Conservation (phyloP, 1,140 invertebrate species). For the Leptoteleia sp. region DNA sequence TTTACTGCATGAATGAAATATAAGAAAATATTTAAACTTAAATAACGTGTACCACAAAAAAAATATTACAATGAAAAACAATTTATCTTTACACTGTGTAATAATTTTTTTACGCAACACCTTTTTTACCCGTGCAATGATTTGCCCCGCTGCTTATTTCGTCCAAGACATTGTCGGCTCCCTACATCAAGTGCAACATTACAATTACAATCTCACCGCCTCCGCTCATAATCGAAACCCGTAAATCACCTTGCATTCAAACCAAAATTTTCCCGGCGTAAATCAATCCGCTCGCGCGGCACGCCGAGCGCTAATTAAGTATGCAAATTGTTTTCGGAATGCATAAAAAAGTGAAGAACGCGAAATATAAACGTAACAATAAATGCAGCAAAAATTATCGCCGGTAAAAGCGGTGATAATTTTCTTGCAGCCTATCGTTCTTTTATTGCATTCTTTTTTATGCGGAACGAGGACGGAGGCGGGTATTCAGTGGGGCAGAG, state of each 20-base stretch:
- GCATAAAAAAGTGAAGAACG: conserved; percentile 34
- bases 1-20: too few relatives aligned
- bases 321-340: conserved; percentile 35
- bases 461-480: conserved; percentile 10
- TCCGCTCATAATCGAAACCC: background rate
- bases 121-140: conserved; percentile 1
- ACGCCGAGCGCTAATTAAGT: conserved; percentile 24
- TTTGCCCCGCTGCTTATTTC: conserved; percentile 2
- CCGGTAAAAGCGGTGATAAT: conserved; percentile 42
- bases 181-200: conserved; percentile 7
- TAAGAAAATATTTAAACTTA: too few relatives aligned
- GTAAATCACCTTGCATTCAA: conserved; percentile 21
- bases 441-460: conserved; percentile 54
- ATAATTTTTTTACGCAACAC: too few relatives aligned
- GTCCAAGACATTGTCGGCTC: background rate
- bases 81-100: too few relatives aligned
- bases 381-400: conserved; percentile 43
- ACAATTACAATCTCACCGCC: conserved; percentile 15
- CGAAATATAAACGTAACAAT: conserved; percentile 43
- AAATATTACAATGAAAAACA: too few relatives aligned
- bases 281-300: conserved; percentile 1
- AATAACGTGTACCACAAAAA: too few relatives aligned
- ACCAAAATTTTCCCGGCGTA: conserved; percentile 11
- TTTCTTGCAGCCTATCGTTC: conserved; percentile 56
- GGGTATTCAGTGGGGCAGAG: background rate